phyloP scores from a whole-genome alignment of 2,888 invertebrate species.

The Mayetiola destructor region DNA sequence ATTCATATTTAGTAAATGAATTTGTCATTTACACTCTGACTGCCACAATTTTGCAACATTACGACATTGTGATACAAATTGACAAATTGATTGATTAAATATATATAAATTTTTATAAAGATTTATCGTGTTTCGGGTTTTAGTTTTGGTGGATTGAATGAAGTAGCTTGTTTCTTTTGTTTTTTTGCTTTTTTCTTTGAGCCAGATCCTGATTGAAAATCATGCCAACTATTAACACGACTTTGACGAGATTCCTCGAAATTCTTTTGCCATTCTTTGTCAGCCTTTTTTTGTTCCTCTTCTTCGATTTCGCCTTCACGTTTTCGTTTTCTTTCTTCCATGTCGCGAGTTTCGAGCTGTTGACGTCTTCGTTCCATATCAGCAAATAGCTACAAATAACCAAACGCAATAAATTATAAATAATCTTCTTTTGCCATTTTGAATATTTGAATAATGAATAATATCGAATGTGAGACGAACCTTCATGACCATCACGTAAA shows the following conservation, averaged over 20 bases:
- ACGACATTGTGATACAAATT: too few relatives aligned
- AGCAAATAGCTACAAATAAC: conserved; percentile 48
- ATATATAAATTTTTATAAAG: too few relatives aligned
- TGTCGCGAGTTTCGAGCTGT: conserved; percentile 74
- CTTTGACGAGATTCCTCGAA: conserved; percentile 93
- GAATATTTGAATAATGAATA: too few relatives aligned
- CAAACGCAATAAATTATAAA: background rate
- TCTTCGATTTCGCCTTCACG: conserved; percentile 86
- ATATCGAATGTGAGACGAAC: conserved; percentile 34
- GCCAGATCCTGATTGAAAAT: conserved; percentile 58
- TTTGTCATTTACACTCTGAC: too few relatives aligned
- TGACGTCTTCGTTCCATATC: conserved; percentile 89
- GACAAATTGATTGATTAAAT: too few relatives aligned
- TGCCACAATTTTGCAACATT: too few relatives aligned
- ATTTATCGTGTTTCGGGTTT: conserved; percentile 81
- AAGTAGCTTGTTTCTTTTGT: conserved; percentile 55
- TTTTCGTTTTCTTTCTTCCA: conserved; percentile 87
- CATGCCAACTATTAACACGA: conserved; percentile 85
- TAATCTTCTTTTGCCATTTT: too few relatives aligned
- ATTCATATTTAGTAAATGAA: too few relatives aligned
- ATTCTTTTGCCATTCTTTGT: conserved; percentile 97
- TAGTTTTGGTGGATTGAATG: conserved; percentile 82
- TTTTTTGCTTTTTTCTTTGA: conserved; percentile 59
- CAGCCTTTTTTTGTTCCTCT: conserved; percentile 74
- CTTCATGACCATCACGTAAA: conserved; percentile 99